These are phyloP conservation scores for Drosophila setifemur DNA, from an alignment of 1,140 invertebrate genomes.

Conservation along the genomic window DNA sequence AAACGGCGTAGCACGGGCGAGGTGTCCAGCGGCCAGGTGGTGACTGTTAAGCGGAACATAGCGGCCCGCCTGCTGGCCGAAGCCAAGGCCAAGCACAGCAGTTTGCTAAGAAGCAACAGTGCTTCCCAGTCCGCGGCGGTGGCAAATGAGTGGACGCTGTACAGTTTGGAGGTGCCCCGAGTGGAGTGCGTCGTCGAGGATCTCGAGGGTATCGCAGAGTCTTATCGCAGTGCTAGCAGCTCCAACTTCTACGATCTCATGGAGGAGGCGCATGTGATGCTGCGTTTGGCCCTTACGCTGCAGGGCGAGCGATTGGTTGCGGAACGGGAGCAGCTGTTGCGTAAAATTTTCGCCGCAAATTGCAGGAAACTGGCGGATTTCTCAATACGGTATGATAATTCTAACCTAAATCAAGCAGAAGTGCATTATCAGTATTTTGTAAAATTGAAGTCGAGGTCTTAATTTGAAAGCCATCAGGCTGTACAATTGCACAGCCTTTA, in stretches of 20 bases:
- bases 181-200: conserved; percentile 86
- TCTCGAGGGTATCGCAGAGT: conserved; percentile 86
- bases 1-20: conserved; percentile 73
- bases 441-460: too few species aligned
- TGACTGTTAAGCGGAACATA: conserved; percentile 66
- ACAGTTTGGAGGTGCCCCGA: conserved; percentile 86
- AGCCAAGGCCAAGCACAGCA: conserved; percentile 74
- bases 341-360: conserved; percentile 65
- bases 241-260: conserved; percentile 78
- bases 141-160: conserved; percentile 86
- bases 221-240: conserved; percentile 85
- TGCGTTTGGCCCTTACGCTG: conserved; percentile 62
- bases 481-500: too few species aligned
- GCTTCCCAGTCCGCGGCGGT: conserved; percentile 44
- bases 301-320: conserved; percentile 57
- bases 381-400: conserved; percentile 65
- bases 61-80: conserved; percentile 72
- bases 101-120: conserved; percentile 63
- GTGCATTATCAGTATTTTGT: neutral
- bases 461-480: too few species aligned
- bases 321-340: conserved; percentile 60
- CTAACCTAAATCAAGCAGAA: neutral
- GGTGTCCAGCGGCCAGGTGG: conserved; percentile 21
- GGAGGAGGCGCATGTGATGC: conserved; percentile 80
- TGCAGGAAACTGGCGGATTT: conserved; percentile 77